phyloP scores from a whole-genome alignment of 2,797 vertebrate species.

The Parotocinclus haroldoi region DNA sequence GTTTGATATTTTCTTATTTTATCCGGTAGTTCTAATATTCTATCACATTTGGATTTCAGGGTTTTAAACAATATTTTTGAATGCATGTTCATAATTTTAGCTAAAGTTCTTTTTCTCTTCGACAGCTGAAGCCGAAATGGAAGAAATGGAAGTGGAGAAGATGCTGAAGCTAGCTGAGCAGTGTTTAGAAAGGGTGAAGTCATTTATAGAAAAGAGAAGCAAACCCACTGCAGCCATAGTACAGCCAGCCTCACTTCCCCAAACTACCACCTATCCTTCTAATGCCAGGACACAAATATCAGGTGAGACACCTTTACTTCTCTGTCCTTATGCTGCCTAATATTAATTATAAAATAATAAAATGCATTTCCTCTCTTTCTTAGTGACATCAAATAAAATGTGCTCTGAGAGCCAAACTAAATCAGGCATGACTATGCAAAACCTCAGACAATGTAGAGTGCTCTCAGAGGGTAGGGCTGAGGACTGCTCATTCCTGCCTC shows the following conservation, averaged over 20 bases:
- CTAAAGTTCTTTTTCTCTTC: not conserved
- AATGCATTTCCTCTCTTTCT: not conserved
- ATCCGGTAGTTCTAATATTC: too few relatives aligned
- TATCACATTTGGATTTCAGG: too few relatives aligned
- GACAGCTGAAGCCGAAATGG: slow-evolving; percentile 63
- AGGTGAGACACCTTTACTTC: slow-evolving; percentile 40
- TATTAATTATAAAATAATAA: not conserved
- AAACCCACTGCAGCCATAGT: slow-evolving; percentile 28
- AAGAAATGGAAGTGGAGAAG: slow-evolving; percentile 77
- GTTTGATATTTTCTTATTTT: too few relatives aligned
- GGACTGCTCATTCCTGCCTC: slow-evolving; percentile 77
- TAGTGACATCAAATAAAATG: slow-evolving; percentile 39
- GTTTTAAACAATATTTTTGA: too few relatives aligned
- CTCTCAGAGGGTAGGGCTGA: slow-evolving; percentile 75
- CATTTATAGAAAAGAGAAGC: slow-evolving; percentile 67
- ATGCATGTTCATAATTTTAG: not conserved
- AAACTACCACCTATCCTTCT: not conserved
- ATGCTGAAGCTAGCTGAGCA: slow-evolving; percentile 91
- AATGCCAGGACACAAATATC: slow-evolving; percentile 15
- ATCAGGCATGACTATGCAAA: slow-evolving; percentile 39
- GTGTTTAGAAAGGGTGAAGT: slow-evolving; percentile 89
- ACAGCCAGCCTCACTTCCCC: slow-evolving; percentile 21
- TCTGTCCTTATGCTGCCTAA: not conserved
- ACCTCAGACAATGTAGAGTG: slow-evolving; percentile 68
- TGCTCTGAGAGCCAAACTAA: slow-evolving; percentile 9